A percentile compares a stretch with the other conserved stretches of the same genome.
These are phyloP conservation scores for Heterotis niloticus DNA, from an alignment of 2,113 vertebrate species.

Conservation along the genomic window DNA sequence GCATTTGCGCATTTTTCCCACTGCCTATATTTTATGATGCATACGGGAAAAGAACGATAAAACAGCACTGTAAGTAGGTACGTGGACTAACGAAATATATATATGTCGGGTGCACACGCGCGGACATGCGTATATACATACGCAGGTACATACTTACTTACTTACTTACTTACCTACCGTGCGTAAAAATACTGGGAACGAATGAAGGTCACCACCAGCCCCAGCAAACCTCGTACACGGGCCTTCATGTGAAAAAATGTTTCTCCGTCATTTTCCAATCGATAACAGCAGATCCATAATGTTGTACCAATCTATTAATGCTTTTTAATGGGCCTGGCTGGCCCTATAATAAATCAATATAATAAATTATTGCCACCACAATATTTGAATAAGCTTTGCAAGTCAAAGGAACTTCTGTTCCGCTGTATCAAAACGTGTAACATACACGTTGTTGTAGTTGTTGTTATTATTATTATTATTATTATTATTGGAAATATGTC, in stretches of 20 bases:
- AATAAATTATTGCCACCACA: constrained; percentile 68
- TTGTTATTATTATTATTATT: too few species aligned
- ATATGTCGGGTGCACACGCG: too few species aligned
- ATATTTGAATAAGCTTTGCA: constrained; percentile 66
- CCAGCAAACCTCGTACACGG: constrained; percentile 69
- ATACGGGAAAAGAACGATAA: too few species aligned
- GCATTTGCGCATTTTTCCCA: too few species aligned
- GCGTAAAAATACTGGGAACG: constrained; percentile 67
- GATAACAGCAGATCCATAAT: constrained; percentile 82
- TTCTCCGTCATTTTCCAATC: constrained; percentile 83
- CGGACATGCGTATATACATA: too few species aligned
- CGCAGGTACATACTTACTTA: neutral
- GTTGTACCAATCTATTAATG: constrained; percentile 86
- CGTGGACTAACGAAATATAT: neutral
- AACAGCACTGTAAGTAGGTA: too few species aligned
- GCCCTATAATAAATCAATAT: constrained; percentile 73
- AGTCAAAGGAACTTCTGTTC: neutral
- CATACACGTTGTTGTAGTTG: neutral
- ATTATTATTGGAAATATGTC: too few species aligned
- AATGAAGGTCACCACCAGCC: constrained; percentile 82
- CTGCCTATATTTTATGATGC: too few species aligned
- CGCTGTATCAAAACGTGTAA: neutral
- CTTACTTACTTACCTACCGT: neutral
- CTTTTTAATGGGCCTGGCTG: constrained; percentile 80
- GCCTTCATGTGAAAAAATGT: constrained; percentile 81